Conservation (phyloP, 1,140 invertebrate species). For the Amyelois transitella region DNA sequence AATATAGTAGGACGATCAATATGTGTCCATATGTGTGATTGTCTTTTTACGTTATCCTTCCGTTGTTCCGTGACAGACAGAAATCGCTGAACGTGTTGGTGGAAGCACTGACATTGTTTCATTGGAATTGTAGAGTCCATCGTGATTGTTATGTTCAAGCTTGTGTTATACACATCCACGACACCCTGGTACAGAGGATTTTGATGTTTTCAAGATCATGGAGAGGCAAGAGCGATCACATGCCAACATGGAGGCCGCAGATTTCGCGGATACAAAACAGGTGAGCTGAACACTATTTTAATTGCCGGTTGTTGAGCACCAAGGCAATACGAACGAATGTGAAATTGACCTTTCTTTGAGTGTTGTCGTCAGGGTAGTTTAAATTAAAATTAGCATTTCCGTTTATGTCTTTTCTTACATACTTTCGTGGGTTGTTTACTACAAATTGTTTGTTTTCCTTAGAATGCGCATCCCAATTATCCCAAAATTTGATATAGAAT, state of each 20-base stretch:
- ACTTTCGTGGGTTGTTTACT: background rate
- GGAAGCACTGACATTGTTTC: conserved; percentile 70
- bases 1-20: conserved; percentile 28
- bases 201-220: conserved; percentile 70
- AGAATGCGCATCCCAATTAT: no score
- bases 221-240: conserved; percentile 63
- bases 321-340: background rate
- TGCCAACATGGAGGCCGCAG: conserved; percentile 70
- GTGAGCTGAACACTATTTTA: conserved; percentile 43
- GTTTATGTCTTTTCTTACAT: background rate
- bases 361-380: conserved; percentile 22
- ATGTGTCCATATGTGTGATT: conserved; percentile 37
- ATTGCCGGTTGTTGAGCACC: conserved; percentile 52
- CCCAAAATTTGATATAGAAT: no score
- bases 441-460: background rate
- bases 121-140: conserved; percentile 58
- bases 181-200: conserved; percentile 52
- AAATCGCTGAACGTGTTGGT: conserved; percentile 53
- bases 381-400: background rate
- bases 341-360: conserved; percentile 32
- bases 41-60: conserved; percentile 23
- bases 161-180: conserved; percentile 50
- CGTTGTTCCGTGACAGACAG: conserved; percentile 28
- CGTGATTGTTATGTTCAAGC: conserved; percentile 68
- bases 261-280: conserved; percentile 68